Conservation (phyloP, 2,113 vertebrate genomes). For the Colaptes auratus region DNA sequence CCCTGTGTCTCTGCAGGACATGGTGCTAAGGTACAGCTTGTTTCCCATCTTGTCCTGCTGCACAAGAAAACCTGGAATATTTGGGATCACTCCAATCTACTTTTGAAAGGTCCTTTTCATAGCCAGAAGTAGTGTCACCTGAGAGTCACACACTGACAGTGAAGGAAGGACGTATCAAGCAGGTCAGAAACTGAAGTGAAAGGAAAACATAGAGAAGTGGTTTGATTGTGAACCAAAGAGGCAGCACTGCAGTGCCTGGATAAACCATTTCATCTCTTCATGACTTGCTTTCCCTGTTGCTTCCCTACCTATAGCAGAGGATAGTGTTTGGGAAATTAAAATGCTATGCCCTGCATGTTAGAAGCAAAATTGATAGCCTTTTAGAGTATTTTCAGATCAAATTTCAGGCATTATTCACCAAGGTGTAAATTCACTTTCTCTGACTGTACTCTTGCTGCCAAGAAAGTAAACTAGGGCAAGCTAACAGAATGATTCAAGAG, state of each 20-base stretch:
- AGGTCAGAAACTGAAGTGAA: not conserved
- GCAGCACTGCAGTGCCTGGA: not conserved
- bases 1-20: not conserved
- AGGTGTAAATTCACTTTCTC: conserved; percentile 29
- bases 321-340: not conserved
- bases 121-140: not conserved
- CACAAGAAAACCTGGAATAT: not conserved
- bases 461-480: conserved; percentile 70
- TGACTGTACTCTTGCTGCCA: conserved; percentile 23
- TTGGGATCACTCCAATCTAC: not conserved
- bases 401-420: not conserved
- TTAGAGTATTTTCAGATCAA: not conserved
- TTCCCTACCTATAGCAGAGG: not conserved
- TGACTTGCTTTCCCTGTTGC: not conserved
- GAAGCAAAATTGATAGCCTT: not conserved
- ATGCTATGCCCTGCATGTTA: not conserved
- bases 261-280: accelerated
- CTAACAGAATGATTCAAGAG: conserved; percentile 54
- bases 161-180: not conserved
- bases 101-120: not conserved
- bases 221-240: not conserved
- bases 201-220: not conserved
- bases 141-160: not conserved
- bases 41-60: not conserved
- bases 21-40: not conserved